phyloP scores from a whole-genome alignment of 1,140 invertebrate species.

The Aplysia californica region DNA sequence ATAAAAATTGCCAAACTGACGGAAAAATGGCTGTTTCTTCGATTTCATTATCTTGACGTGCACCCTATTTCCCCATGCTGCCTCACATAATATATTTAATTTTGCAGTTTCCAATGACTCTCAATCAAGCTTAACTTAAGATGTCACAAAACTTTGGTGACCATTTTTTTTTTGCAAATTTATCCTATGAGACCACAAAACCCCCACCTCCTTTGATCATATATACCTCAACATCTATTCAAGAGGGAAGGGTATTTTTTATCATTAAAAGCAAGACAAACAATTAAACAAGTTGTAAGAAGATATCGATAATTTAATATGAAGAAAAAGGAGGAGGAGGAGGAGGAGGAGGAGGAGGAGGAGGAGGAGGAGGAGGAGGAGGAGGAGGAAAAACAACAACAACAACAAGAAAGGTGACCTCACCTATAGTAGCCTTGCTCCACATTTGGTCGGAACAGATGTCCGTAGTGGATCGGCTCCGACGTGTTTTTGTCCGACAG shows the following conservation, averaged over 20 bases:
- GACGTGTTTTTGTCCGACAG: slow-evolving; percentile 46
- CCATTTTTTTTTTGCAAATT: not conserved
- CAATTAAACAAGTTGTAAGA: not conserved
- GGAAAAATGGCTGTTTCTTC: too few species aligned
- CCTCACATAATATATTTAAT: too few species aligned
- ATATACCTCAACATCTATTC: not conserved
- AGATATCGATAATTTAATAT: not conserved
- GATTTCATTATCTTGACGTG: too few species aligned
- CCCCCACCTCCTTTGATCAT: not conserved
- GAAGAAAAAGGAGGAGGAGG: not conserved
- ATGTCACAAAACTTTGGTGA: not conserved
- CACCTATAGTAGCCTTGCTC: slow-evolving; percentile 51
- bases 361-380: too few species aligned
- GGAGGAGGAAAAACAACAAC: too few species aligned
- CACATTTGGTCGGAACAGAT: slow-evolving; percentile 50
- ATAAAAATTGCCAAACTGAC: too few species aligned
- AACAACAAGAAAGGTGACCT: slow-evolving; percentile 33
- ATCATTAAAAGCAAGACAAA: too few species aligned
- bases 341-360: too few species aligned
- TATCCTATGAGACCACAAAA: not conserved
- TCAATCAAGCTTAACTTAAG: not conserved
- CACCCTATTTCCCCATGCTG: too few species aligned
- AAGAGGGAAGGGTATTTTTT: not conserved
- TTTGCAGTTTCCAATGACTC: not conserved
- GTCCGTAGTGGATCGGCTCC: slow-evolving; percentile 56